Percentiles rank a stretch among this genome's conserved stretches.
Evolutionary conservation across 2,113 vertebrate genomes (phyloP).

Genomic region (Sclerurus mexicanus): DNA sequence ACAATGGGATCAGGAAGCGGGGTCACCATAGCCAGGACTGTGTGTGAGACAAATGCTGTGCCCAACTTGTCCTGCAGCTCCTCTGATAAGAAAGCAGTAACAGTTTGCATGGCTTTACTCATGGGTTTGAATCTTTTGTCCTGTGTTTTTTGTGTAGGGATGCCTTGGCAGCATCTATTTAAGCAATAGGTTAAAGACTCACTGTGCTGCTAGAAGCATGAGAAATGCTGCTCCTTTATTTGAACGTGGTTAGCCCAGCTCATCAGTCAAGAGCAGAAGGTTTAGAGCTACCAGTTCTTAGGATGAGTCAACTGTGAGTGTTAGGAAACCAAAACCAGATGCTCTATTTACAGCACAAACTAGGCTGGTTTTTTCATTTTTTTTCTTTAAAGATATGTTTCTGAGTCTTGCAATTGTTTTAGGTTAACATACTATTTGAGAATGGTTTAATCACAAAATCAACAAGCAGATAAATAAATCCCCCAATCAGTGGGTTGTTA

Average conservation of each 20-base stretch:
- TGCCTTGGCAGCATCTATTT: background rate
- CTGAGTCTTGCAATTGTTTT: background rate
- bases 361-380: background rate
- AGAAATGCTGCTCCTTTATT: background rate
- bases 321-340: background rate
- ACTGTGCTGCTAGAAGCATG: background rate
- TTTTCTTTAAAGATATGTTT: background rate
- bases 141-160: background rate
- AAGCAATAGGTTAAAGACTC: background rate
- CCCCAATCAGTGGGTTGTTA: background rate
- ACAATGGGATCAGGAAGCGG: background rate
- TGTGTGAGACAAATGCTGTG: background rate
- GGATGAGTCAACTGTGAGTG: background rate
- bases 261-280: background rate
- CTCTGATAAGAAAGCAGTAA: background rate
- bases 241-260: background rate
- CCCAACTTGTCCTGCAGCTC: background rate
- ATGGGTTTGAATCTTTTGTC: background rate
- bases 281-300: background rate
- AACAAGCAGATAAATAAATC: background rate
- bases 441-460: background rate
- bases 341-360: background rate
- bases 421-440: background rate
- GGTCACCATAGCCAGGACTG: background rate
- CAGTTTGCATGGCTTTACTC: background rate